Percentiles rank a stretch among this genome's conserved stretches.
Conservation (phyloP, 1,140 invertebrate species). For the Nomia melanderi region DNA sequence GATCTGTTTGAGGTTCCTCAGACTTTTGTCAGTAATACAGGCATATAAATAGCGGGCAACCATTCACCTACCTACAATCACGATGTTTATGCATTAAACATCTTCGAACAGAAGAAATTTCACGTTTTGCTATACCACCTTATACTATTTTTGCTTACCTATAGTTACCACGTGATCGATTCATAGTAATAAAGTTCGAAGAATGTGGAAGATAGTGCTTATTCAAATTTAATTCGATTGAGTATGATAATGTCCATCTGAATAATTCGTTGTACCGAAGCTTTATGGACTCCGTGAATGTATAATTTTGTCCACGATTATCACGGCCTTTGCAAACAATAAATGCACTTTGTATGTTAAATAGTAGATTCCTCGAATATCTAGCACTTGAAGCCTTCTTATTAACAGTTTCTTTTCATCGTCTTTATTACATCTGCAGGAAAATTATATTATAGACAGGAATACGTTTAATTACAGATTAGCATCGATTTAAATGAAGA, state of each 20-base stretch:
- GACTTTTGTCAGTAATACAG: slow-evolving; percentile 40
- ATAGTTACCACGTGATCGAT: neutral
- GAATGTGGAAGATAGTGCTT: neutral
- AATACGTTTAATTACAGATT: neutral
- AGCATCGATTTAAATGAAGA: neutral
- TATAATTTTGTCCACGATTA: neutral
- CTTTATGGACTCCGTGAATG: neutral
- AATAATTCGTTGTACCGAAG: neutral
- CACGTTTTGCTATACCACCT: slow-evolving; percentile 29
- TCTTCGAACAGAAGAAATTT: slow-evolving; percentile 56
- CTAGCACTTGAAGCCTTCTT: too few species aligned
- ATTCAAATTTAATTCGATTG: slow-evolving; percentile 29
- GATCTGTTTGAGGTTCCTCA: slow-evolving; percentile 51
- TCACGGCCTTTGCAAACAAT: neutral
- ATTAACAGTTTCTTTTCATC: neutral
- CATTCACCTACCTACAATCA: slow-evolving; percentile 55
- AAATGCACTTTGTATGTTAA: neutral
- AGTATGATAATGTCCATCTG: neutral
- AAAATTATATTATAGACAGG: neutral
- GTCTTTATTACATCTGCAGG: neutral
- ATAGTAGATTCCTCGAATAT: neutral
- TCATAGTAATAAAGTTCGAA: slow-evolving; percentile 25
- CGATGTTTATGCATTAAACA: slow-evolving; percentile 67
- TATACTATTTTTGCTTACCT: neutral
- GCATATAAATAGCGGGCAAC: slow-evolving; percentile 56